Evolutionary conservation across 1,140 invertebrate genomes (phyloP).

Genomic region (Drosophila biarmipes): DNA sequence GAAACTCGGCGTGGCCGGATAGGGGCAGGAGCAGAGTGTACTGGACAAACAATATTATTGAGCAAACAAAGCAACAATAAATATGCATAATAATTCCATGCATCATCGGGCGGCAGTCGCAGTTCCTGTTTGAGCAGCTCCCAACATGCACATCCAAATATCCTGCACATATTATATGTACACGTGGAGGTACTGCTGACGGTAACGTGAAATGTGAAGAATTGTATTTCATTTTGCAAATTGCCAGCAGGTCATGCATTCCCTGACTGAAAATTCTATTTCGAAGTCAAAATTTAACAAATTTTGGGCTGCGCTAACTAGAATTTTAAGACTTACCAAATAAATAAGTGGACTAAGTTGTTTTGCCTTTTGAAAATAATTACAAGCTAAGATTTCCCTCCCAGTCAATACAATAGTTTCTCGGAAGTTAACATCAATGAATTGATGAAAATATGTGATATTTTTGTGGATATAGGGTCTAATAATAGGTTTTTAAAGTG

Average conservation of each 20-base stretch:
- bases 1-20: constrained; percentile 4
- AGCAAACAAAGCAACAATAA: constrained; percentile 69
- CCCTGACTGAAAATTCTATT: background rate
- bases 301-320: no score
- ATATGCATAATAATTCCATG: constrained; percentile 76
- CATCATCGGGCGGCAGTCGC: constrained; percentile 56
- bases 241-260: constrained; percentile 19
- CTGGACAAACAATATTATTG: constrained; percentile 44
- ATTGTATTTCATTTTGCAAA: constrained; percentile 41
- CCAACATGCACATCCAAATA: background rate
- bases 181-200: constrained; percentile 17
- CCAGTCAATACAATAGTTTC: no score
- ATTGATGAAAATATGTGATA: no score
- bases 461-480: no score
- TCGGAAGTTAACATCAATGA: no score
- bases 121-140: constrained; percentile 24
- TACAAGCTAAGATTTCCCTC: no score
- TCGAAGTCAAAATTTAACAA: background rate
- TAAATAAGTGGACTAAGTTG: no score
- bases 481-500: no score
- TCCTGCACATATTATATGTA: background rate
- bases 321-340: no score
- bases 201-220: constrained; percentile 7
- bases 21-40: background rate
- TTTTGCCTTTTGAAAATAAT: no score